Evolutionary conservation across 2,797 vertebrate genomes (phyloP).

Genomic region (Sebastes nivosus): DNA sequence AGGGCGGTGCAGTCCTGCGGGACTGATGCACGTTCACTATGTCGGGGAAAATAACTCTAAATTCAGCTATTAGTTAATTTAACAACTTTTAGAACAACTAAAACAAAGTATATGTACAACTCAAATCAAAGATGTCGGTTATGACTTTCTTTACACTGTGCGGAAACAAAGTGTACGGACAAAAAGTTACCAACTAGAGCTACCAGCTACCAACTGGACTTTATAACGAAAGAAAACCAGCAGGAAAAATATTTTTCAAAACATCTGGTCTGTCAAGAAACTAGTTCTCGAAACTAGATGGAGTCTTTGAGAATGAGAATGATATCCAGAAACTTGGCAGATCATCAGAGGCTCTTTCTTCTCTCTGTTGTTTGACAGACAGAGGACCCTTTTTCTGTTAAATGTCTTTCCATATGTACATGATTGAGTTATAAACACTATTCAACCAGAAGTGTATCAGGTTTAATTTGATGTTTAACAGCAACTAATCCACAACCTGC

Average conservation of each 20-base stretch:
- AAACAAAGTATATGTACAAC: not conserved
- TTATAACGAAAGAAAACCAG: not conserved
- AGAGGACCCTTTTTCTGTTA: no score
- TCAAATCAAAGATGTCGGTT: not conserved
- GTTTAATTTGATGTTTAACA: not conserved
- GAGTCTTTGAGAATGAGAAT: not conserved
- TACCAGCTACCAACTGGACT: not conserved
- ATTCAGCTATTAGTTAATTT: no score
- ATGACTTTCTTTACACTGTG: not conserved
- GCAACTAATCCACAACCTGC: not conserved
- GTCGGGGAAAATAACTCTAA: fast-evolving
- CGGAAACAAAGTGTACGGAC: not conserved
- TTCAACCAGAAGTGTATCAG: not conserved
- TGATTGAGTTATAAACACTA: not conserved
- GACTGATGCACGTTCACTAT: fast-evolving
- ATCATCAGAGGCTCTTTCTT: not conserved
- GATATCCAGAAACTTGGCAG: not conserved
- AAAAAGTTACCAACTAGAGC: not conserved
- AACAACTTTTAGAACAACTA: no score
- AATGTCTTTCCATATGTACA: not conserved
- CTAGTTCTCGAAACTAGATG: not conserved
- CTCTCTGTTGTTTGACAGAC: no score
- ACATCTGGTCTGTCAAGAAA: not conserved
- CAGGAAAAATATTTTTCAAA: not conserved
- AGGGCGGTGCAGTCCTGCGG: fast-evolving